Base-by-base conservation (phyloP, 2,888 invertebrate genomes). In the Eretmocerus hayati region DNA sequence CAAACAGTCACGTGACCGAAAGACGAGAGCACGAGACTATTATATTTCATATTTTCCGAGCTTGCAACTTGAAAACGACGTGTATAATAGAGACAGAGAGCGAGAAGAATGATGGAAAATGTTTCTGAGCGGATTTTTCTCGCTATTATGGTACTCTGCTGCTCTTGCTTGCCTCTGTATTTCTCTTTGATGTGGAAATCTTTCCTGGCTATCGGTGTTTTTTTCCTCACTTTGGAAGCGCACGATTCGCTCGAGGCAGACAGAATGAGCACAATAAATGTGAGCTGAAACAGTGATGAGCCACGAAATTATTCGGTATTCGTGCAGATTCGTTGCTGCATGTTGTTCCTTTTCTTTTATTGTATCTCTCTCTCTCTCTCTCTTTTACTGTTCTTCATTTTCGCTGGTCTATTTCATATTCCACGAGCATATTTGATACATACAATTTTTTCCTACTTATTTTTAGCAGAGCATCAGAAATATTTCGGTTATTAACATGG, bases 181-280 rank as follows among this genome's bases (percentile, higher is more conserved):
- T n/a, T n/a, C n/a, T n/a, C n/a, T n/a, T n/a, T n/a, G n/a, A n/a
- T n/a, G n/a, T n/a, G n/a, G n/a, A n/a, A n/a, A n/a, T n/a, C n/a
- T n/a, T n/a, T n/a, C n/a, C n/a, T n/a, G n/a, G n/a, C 54, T 54
- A 51, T 56, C 44, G 44, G 42, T 48, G 44, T 44, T 46, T 48
- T 51, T 45, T 47, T 48, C 41, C 26, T 51, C 37, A 41, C 35
- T 48, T 41, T 43, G 30, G 5, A 13, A 5, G 13, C 35, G 38
- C 42, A 2, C n/a, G 36, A n/a, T 21, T n/a, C 26, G 20, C 42
- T 44, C 43, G 51, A 48, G 44, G 44, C 44, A 44, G 51, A 51
- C 51, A 44, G 47, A 37, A 47, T 48, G 45, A 51, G 45, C 45
- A 51, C 47, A 48, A 51, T 48, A 47, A 51, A 51, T 51, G 48